A percentile compares a stretch with the other conserved stretches of the same genome.
Conservation (phyloP, 2,113 vertebrate genomes). For the Antigone vipio region DNA sequence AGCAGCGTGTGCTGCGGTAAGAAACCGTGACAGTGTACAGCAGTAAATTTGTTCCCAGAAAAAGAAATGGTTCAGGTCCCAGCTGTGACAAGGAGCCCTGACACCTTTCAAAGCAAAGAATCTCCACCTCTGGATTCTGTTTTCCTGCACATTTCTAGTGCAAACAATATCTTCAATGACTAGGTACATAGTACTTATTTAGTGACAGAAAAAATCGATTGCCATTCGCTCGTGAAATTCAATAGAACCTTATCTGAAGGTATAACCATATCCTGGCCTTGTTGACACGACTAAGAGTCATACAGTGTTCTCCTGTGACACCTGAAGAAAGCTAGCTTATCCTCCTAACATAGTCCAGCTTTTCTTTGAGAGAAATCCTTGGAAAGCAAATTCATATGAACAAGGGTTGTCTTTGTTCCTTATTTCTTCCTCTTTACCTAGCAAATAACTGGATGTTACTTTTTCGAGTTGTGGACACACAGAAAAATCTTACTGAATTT, state of each 20-base stretch:
- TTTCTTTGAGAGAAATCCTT: not conserved
- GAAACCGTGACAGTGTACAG: not conserved
- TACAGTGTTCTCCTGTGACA: not conserved
- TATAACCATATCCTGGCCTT: not conserved
- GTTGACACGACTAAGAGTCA: not conserved
- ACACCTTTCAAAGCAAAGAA: not conserved
- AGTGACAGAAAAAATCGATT: not conserved
- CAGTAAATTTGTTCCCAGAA: not conserved
- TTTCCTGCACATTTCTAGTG: not conserved
- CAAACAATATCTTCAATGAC: not conserved
- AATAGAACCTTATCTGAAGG: not conserved
- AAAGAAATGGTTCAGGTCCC: not conserved
- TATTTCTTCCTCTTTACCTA: not conserved
- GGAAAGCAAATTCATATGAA: not conserved
- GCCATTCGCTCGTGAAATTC: not conserved
- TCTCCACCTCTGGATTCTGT: not conserved
- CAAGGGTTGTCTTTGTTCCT: not conserved
- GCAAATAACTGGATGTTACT: not conserved
- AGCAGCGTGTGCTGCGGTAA: not conserved
- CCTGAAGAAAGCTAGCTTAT: not conserved
- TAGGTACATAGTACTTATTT: not conserved
- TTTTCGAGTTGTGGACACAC: not conserved
- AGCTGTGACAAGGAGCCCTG: not conserved
- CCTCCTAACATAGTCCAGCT: not conserved
- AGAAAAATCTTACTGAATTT: not conserved